Conservation (phyloP, 2,888 invertebrate species). For the Tetramorium bicarinatum region DNA sequence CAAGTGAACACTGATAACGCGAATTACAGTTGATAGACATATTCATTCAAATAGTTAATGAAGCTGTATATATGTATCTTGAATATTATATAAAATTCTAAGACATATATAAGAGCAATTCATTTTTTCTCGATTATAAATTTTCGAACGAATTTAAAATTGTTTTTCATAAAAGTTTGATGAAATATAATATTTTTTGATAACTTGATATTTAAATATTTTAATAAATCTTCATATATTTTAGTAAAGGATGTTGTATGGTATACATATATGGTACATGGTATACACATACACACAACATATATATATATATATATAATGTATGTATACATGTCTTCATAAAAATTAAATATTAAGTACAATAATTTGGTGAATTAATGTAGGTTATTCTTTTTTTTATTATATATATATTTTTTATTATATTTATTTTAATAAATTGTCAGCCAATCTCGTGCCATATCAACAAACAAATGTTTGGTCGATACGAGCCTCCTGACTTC, state of each 20-base stretch:
- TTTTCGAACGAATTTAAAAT: background rate
- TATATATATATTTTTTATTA: background rate
- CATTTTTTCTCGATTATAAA: background rate
- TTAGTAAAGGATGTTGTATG: background rate
- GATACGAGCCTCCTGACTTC: constrained; percentile 56
- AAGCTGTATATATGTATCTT: background rate
- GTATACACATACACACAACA: background rate
- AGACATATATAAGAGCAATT: background rate
- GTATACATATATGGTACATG: no score
- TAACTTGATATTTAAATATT: background rate
- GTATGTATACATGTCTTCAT: background rate
- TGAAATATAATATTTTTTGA: background rate
- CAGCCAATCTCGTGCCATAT: background rate
- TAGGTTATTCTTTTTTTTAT: background rate
- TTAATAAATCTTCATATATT: background rate
- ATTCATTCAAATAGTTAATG: constrained; percentile 19
- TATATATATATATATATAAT: background rate
- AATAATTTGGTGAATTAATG: constrained; percentile 1
- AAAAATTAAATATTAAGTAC: background rate
- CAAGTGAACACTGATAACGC: constrained; percentile 8
- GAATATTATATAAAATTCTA: background rate
- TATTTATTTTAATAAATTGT: constrained; percentile 26
- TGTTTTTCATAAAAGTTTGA: background rate
- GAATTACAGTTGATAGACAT: background rate
- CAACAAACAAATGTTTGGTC: constrained; percentile 57